Base-by-base conservation (phyloP, 2,888 invertebrate species). In the Leucophenga maculata region DNA sequence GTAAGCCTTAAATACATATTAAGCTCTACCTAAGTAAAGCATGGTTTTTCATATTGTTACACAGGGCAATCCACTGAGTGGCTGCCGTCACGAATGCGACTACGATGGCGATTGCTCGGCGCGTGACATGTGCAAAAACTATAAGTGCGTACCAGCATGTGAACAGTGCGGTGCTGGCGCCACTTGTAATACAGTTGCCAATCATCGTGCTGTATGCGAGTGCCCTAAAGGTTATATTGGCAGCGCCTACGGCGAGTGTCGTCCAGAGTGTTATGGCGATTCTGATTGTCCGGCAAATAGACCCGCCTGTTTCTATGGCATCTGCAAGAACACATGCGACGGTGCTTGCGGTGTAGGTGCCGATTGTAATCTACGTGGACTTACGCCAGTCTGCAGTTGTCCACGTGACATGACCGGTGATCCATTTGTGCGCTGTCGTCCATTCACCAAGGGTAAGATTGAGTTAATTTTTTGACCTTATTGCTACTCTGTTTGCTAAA, bases 381-480 rank as follows among this genome's bases (percentile, higher is more conserved):
- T 94, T 66, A 95, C 94, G 6, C 95, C 96, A 0, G 92, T 96
- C 16, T 96, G 96, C 88, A 94, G 94, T 69, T 96, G 96, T 86
- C 95, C 96, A 0, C 92, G 91, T 83, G 94, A 95, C 82, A 95
- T 94, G 93, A 95, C 95, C 26, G 96, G 96, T 1, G 93, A 96
- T 90, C 96, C 96, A 3, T 96, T 95, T 88, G 90, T 92, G 1
- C 91, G 91, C 84, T 96, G 96, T 89, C 91, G 95, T 78, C 94
- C 93, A 75, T 95, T 95, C 84, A 93, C 93, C 87, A 93, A 93
- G 82, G 91, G 94, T 94, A 87, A 48, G 74, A 91, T 90, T 50
- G 31, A 11, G 26, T 26, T 26, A 4, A 13, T 48, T 48, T 48
- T 48, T 32, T 22, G 89, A 32, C 26, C 39, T 48, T 11, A 22